Evolutionary conservation across 2,113 vertebrate species (phyloP), one percentile per base, ranked within the genome.

Genomic region (Protobothrops mucrosquamatus): DNA sequence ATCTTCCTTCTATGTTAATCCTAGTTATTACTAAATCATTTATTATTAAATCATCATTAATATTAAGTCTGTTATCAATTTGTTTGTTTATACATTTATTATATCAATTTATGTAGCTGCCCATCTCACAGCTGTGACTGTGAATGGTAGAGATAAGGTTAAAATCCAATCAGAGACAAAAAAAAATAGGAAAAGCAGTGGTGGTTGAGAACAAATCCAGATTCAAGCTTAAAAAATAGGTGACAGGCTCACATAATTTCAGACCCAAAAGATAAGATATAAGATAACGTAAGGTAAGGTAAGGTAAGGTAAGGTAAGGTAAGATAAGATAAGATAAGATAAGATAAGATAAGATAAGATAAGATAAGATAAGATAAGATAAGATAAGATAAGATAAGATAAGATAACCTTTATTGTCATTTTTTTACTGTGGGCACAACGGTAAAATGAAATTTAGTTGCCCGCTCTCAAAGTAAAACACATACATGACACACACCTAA

Each of bases 1-100:
- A 91, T 91, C 7, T 89, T 92, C 34, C 18, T 94, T 95, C 93
- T 91, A 94, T 95, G 94, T 91, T 95, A 93, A 95, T 96, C 87
- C 81, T 22, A 0, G 54, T 89, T 48, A 91, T 91, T 81, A 81
- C 3, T 81, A 81, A 39, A 81, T 3, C 15, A 81, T 81, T 39
- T 81, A 39, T 91, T 81, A 39, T 39, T 39, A 39, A 39, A 81
- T 39, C 2, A 81, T 81, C n/a, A n/a, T 81, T 81, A 22, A 81
- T 81, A 22, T 81, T 39, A 81, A 81, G 34, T 34, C n/a, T 74
- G 12, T 39, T 39, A 39, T 74, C 69, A 39, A 20, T 39, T 81
- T 81, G 6, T 22, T 81, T 74, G n/a, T 39, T 74, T 22, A 81
- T 39, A 20, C 34, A 81, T 81, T 81, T 39, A 39, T 81, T 39